Conservation (phyloP, 2,888 invertebrate genomes). For the Frankliniella intonsa region DNA sequence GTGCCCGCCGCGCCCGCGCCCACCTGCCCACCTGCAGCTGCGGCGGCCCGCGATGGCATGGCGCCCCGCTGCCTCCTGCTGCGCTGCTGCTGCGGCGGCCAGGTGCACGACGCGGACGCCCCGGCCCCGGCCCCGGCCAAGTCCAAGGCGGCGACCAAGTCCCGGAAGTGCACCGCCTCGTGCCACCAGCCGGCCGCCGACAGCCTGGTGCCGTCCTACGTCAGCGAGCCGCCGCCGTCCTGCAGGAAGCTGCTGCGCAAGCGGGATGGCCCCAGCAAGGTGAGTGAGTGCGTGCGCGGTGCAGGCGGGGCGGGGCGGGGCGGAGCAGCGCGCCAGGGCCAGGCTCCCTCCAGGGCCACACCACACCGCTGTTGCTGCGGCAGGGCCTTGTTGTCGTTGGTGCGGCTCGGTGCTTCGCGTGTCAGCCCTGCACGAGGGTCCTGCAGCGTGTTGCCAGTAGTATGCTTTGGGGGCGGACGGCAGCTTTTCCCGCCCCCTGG, state of each 20-base stretch:
- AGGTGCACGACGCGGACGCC: neutral
- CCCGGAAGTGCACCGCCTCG: neutral
- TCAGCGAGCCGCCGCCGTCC: conserved; percentile 6
- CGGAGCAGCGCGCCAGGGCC: neutral
- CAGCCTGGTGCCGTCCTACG: neutral
- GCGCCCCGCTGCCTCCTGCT: neutral
- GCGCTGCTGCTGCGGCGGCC: conserved; percentile 14
- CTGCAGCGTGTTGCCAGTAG: no score
- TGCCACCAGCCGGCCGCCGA: neutral
- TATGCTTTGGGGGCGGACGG: no score
- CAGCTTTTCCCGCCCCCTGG: no score
- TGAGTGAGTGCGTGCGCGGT: neutral
- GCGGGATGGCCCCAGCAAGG: conserved; percentile 2
- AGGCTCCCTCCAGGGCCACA: no score
- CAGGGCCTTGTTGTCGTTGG: no score
- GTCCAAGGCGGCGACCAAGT: neutral
- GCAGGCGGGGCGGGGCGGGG: neutral
- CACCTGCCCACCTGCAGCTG: neutral
- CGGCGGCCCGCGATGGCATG: neutral
- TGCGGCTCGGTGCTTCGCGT: no score
- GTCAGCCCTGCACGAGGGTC: no score
- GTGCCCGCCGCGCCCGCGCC: neutral
- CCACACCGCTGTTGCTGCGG: no score
- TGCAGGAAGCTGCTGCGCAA: conserved; percentile 10
- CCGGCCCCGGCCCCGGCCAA: neutral